Percentiles rank a stretch among this genome's conserved stretches.
phyloP scores from a whole-genome alignment of 2,888 invertebrate genomes.

The Temnothorax unifasciatus region DNA sequence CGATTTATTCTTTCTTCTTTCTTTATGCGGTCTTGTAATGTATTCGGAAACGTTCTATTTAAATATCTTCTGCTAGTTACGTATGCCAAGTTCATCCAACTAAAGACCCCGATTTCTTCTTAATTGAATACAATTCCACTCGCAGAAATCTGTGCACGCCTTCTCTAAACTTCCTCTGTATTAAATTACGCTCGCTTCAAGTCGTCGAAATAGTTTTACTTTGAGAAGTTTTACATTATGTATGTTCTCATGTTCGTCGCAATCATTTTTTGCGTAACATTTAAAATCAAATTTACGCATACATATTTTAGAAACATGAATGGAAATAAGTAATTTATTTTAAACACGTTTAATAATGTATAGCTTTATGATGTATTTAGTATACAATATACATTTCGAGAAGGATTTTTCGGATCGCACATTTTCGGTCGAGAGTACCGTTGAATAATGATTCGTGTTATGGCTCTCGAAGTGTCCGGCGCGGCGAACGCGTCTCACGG shows the following conservation, averaged over 20 bases:
- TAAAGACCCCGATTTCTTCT: constrained; percentile 45
- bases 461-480: constrained; percentile 16
- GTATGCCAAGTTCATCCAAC: constrained; percentile 31
- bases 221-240: constrained; percentile 18
- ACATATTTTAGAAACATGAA: background rate
- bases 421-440: background rate
- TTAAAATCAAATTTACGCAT: background rate
- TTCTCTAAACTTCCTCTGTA: constrained; percentile 21
- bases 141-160: constrained; percentile 19
- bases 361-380: background rate
- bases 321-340: background rate
- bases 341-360: background rate
- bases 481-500: background rate
- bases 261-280: background rate
- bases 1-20: constrained; percentile 25
- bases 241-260: background rate
- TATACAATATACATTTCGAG: background rate
- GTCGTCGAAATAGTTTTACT: background rate
- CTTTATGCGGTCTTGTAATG: constrained; percentile 5
- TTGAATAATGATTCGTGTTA: constrained; percentile 35
- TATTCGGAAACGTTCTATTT: constrained; percentile 28
- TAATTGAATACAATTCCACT: constrained; percentile 49
- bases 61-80: constrained; percentile 29
- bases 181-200: constrained; percentile 32
- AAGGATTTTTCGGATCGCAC: background rate